Evolutionary conservation across 2,113 vertebrate species (phyloP).

Genomic region (human): DNA sequence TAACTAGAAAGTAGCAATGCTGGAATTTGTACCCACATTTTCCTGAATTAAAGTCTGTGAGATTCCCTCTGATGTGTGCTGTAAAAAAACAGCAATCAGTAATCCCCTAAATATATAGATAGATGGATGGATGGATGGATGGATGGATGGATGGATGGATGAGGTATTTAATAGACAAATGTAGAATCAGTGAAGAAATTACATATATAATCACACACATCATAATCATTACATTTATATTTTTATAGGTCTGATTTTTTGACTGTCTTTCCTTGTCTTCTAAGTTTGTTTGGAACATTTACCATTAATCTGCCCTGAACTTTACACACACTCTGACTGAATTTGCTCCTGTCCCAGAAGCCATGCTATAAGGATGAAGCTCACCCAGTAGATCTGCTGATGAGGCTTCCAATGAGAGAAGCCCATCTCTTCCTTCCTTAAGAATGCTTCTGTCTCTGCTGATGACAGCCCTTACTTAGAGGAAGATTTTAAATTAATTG

Average conservation of each 20-base stretch:
- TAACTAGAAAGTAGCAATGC: not conserved
- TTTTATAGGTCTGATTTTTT: constrained; percentile 45
- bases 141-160: not conserved
- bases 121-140: not conserved
- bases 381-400: constrained; percentile 71
- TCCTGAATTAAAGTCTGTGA: not conserved
- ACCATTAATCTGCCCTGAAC: constrained; percentile 78
- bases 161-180: not conserved
- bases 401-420: constrained; percentile 77
- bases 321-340: constrained; percentile 79
- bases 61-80: not conserved
- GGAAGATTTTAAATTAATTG: constrained; percentile 59
- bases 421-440: constrained; percentile 63
- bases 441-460: constrained; percentile 66
- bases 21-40: not conserved
- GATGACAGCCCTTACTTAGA: constrained; percentile 67
- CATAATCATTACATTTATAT: not conserved
- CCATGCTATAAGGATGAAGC: constrained; percentile 65
- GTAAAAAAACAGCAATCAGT: not conserved
- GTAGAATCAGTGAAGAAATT: not conserved
- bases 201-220: not conserved
- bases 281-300: constrained; percentile 49
- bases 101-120: not conserved
- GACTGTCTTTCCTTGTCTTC: constrained; percentile 29
- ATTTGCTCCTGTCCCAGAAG: constrained; percentile 70